phyloP scores from a whole-genome alignment of 2,797 vertebrate species.

The Nannoperca australis region DNA sequence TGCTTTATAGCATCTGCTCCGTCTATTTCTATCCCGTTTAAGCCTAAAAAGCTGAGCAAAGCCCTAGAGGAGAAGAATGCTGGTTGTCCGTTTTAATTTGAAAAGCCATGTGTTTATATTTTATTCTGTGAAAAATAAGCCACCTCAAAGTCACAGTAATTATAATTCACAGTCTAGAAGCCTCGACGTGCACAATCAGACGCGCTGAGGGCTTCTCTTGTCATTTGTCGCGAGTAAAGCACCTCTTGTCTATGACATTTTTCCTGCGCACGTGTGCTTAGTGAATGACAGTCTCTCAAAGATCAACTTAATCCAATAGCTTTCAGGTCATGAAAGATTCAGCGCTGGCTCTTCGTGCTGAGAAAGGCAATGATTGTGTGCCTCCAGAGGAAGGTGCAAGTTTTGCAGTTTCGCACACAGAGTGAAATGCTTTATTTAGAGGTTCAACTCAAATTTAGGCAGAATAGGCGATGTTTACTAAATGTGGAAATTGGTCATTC shows the following conservation, averaged over 20 bases:
- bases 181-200: slow-evolving; percentile 30
- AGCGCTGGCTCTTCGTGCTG: slow-evolving; percentile 17
- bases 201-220: slow-evolving; percentile 12
- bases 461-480: not conserved
- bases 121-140: slow-evolving; percentile 8
- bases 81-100: slow-evolving; percentile 36
- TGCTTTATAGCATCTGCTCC: slow-evolving; percentile 28
- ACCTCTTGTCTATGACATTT: slow-evolving; percentile 62
- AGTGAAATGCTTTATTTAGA: slow-evolving; percentile 23
- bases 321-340: slow-evolving; percentile 61
- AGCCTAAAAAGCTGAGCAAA: slow-evolving; percentile 26
- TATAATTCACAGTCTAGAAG: slow-evolving; percentile 27
- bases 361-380: slow-evolving; percentile 39
- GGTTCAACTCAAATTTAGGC: slow-evolving; percentile 8
- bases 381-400: slow-evolving; percentile 2
- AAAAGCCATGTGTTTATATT: slow-evolving; percentile 18
- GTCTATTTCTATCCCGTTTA: slow-evolving; percentile 32
- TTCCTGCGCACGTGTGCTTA: slow-evolving; percentile 34
- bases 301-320: slow-evolving; percentile 58
- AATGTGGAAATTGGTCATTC: not conserved
- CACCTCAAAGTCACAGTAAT: slow-evolving; percentile 20
- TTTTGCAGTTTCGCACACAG: slow-evolving; percentile 18
- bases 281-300: slow-evolving; percentile 54
- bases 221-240: slow-evolving; percentile 49
- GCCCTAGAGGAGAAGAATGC: slow-evolving; percentile 13